A percentile compares a stretch with the other conserved stretches of the same genome.
Conservation (phyloP, 2,113 vertebrate species). For the Murina feae region DNA sequence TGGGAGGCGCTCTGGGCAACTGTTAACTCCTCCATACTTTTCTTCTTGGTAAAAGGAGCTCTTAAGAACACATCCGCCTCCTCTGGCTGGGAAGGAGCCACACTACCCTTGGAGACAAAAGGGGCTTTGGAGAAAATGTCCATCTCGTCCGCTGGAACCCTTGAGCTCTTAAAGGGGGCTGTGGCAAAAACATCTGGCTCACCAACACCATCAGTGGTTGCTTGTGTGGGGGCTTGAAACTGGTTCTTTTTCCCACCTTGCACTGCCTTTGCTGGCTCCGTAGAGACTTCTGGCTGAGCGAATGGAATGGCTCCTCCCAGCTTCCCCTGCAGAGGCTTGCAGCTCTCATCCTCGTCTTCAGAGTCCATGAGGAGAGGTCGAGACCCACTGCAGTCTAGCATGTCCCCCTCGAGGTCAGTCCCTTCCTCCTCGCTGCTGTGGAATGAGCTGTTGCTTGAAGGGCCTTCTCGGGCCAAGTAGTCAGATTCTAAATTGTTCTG, state of each 20-base stretch:
- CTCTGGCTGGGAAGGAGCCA: constrained; percentile 65
- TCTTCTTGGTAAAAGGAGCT: constrained; percentile 94
- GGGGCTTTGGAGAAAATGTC: constrained; percentile 96
- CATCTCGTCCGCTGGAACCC: constrained; percentile 68
- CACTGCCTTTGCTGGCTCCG: constrained; percentile 25
- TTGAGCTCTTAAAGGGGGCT: constrained; percentile 86
- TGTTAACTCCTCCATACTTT: constrained; percentile 74
- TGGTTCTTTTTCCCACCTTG: constrained; percentile 32
- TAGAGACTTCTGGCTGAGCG: not conserved
- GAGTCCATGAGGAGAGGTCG: constrained; percentile 93
- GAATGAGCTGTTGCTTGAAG: constrained; percentile 86
- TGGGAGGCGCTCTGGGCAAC: constrained; percentile 27
- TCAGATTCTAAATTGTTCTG: constrained; percentile 73
- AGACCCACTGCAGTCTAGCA: constrained; percentile 91
- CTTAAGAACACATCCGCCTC: constrained; percentile 91
- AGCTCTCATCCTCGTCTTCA: constrained; percentile 89
- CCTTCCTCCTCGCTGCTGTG: constrained; percentile 95
- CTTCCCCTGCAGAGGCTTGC: constrained; percentile 57
- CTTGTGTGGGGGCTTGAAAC: constrained; percentile 47
- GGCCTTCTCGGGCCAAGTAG: constrained; percentile 75
- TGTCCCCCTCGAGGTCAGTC: constrained; percentile 81
- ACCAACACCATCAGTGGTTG: not conserved
- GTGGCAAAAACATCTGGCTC: constrained; percentile 89
- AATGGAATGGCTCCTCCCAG: not conserved
- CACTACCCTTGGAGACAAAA: constrained; percentile 80